phyloP scores from a whole-genome alignment of 2,888 invertebrate species.

The Vandiemenella viatica region DNA sequence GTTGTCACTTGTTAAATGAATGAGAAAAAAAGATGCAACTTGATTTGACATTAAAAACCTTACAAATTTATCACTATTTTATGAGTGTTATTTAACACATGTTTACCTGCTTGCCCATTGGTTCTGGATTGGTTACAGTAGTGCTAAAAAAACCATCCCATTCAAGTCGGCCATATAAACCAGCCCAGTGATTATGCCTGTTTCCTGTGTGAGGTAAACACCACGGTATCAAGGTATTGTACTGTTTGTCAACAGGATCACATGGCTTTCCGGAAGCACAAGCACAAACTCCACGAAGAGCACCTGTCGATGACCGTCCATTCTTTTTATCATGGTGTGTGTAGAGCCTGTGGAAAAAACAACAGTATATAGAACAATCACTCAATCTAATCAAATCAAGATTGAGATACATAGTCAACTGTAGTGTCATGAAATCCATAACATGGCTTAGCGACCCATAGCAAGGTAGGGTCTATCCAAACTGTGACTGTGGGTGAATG shows the following conservation, averaged over 20 bases:
- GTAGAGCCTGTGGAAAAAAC: conserved; percentile 39
- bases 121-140: conserved; percentile 73
- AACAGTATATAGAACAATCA: too few species aligned
- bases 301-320: conserved; percentile 33
- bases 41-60: too few species aligned
- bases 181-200: conserved; percentile 75
- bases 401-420: too few species aligned
- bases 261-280: conserved; percentile 52
- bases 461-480: too few species aligned
- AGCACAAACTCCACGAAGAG: conserved; percentile 57
- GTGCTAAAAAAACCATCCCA: conserved; percentile 79
- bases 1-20: too few species aligned
- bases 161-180: conserved; percentile 62
- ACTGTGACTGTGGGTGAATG: too few species aligned
- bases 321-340: conserved; percentile 37
- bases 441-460: too few species aligned
- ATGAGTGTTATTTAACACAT: too few species aligned
- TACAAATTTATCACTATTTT: too few species aligned
- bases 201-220: conserved; percentile 76
- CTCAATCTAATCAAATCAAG: too few species aligned
- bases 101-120: conserved; percentile 69
- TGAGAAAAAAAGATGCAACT: too few species aligned
- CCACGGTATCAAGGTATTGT: conserved; percentile 76
- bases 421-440: too few species aligned
- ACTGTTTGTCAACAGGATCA: conserved; percentile 56